These are phyloP conservation scores for Teinopalpus imperialis DNA, from an alignment of 2,888 invertebrate species.

Conservation along the genomic window DNA sequence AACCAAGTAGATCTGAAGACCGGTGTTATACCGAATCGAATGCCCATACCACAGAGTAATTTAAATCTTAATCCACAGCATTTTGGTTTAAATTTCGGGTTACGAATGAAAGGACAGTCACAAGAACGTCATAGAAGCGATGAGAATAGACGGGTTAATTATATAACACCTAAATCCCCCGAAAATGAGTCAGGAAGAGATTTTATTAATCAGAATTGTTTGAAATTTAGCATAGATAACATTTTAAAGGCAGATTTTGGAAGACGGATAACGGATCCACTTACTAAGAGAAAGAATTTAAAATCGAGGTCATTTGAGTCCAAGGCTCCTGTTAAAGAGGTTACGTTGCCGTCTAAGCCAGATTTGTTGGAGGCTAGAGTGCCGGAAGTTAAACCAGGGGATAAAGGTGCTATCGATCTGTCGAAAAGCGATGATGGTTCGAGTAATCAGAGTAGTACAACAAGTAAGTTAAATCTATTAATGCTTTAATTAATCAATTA, in stretches of 20 bases:
- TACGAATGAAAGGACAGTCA: slow-evolving; percentile 45
- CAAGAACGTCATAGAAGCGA: slow-evolving; percentile 54
- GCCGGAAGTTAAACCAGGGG: slow-evolving; percentile 62
- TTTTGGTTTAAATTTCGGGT: slow-evolving; percentile 60
- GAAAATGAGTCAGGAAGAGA: slow-evolving; percentile 65
- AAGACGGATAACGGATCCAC: slow-evolving; percentile 85
- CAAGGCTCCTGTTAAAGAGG: slow-evolving; percentile 59
- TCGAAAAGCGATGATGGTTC: slow-evolving; percentile 71
- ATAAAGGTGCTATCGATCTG: slow-evolving; percentile 70
- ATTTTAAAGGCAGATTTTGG: slow-evolving; percentile 94
- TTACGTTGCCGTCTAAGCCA: slow-evolving; percentile 44
- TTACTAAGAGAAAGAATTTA: slow-evolving; percentile 81
- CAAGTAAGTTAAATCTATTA: slow-evolving; percentile 58
- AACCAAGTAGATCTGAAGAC: slow-evolving; percentile 63
- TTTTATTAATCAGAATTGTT: slow-evolving; percentile 78
- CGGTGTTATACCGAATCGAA: slow-evolving; percentile 49
- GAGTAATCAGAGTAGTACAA: slow-evolving; percentile 66
- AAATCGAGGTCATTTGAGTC: slow-evolving; percentile 54
- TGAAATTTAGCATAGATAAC: slow-evolving; percentile 93
- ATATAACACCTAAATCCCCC: slow-evolving; percentile 58
- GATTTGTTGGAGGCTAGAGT: slow-evolving; percentile 57
- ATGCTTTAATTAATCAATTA: too few species aligned
- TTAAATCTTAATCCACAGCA: slow-evolving; percentile 50
- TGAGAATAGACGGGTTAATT: slow-evolving; percentile 58
- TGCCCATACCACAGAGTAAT: slow-evolving; percentile 56